phyloP scores from a whole-genome alignment of 1,140 invertebrate species.

The Glossosoma conforme region DNA sequence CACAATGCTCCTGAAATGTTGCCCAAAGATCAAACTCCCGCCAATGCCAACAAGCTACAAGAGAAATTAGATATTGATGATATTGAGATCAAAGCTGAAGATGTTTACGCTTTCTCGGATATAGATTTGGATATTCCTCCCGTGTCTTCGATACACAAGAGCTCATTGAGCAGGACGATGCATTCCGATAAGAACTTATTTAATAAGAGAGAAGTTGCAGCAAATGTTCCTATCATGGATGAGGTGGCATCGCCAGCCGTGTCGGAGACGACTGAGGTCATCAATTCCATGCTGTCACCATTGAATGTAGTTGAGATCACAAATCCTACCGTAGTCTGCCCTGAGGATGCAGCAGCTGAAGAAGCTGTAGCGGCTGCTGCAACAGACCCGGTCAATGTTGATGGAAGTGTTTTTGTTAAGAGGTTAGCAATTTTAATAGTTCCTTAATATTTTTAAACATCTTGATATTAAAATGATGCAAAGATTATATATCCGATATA shows the following conservation, averaged over 20 bases:
- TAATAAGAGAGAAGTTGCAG: constrained; percentile 24
- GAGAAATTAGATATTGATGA: constrained; percentile 49
- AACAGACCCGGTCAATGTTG: no score
- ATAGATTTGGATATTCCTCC: constrained; percentile 50
- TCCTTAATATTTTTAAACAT: no score
- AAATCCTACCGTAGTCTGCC: no score
- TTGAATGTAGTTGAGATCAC: constrained; percentile 11
- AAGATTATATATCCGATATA: no score
- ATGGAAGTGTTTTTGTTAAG: neutral
- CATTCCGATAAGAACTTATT: constrained; percentile 29
- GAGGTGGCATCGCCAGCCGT: constrained; percentile 14
- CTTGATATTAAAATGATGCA: no score
- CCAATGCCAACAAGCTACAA: constrained; percentile 26
- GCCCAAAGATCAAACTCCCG: constrained; percentile 18
- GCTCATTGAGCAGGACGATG: constrained; percentile 16
- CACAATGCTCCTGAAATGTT: constrained; percentile 13
- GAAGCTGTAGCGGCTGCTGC: no score
- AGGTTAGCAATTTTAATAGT: no score
- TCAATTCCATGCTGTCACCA: constrained; percentile 16
- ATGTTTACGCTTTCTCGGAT: constrained; percentile 46
- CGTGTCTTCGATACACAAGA: constrained; percentile 41
- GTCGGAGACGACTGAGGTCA: constrained; percentile 8
- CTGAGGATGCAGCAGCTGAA: no score
- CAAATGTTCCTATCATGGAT: constrained; percentile 11
- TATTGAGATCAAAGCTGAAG: constrained; percentile 48